Percentiles rank a stretch among this genome's conserved stretches.
phyloP scores from a whole-genome alignment of 1,140 invertebrate species.

The Tenebrio molitor region DNA sequence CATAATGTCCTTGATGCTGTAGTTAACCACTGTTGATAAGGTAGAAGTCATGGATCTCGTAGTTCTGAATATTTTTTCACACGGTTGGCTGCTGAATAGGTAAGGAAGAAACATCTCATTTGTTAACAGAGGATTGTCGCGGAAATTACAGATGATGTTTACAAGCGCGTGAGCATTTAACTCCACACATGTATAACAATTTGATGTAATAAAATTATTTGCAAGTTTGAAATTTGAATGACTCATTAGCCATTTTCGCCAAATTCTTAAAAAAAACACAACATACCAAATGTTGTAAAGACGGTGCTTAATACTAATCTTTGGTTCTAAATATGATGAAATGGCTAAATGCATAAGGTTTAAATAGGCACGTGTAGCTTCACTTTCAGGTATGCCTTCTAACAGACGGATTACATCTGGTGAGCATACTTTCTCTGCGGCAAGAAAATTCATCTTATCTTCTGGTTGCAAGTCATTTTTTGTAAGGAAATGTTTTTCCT shows the following conservation, averaged over 20 bases:
- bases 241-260: slow-evolving; percentile 35
- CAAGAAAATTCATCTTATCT: slow-evolving; percentile 45
- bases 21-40: too few species aligned
- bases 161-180: slow-evolving; percentile 45
- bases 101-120: too few species aligned
- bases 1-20: too few species aligned
- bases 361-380: slow-evolving; percentile 40
- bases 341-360: slow-evolving; percentile 26
- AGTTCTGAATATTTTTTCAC: too few species aligned
- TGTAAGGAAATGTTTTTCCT: slow-evolving; percentile 43
- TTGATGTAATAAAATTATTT: slow-evolving; percentile 42
- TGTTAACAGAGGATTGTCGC: too few species aligned
- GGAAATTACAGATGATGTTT: slow-evolving; percentile 28
- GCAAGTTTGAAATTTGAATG: slow-evolving; percentile 8
- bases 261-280: slow-evolving; percentile 35
- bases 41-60: slow-evolving; percentile 32
- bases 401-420: slow-evolving; percentile 16
- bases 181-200: slow-evolving; percentile 42
- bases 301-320: not conserved
- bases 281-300: slow-evolving; percentile 38
- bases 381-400: slow-evolving; percentile 10
- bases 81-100: too few species aligned
- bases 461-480: slow-evolving; percentile 23
- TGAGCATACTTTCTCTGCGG: slow-evolving; percentile 44
- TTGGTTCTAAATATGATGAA: slow-evolving; percentile 14